Percentiles rank a stretch among this genome's conserved stretches.
Conservation (phyloP, 1,140 invertebrate species). For the Drosophila nebulosa region DNA sequence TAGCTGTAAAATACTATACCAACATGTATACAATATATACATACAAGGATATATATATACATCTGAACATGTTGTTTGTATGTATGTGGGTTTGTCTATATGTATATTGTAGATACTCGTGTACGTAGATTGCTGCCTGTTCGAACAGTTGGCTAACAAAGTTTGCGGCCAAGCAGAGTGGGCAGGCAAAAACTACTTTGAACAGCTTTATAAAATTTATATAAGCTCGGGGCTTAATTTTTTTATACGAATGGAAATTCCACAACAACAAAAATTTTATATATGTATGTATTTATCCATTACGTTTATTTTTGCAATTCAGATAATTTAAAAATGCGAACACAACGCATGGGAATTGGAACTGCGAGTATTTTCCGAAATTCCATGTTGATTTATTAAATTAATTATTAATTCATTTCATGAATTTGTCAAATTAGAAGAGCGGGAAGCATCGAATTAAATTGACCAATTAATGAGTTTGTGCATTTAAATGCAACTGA, state of each 20-base stretch:
- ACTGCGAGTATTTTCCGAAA: constrained; percentile 17
- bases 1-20: constrained; percentile 15
- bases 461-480: not conserved
- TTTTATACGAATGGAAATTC: not conserved
- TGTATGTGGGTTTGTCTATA: not conserved
- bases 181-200: constrained; percentile 63
- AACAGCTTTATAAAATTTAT: constrained; percentile 54
- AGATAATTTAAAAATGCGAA: not conserved
- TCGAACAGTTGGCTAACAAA: constrained; percentile 53
- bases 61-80: too few species aligned
- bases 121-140: constrained; percentile 4
- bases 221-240: constrained; percentile 46
- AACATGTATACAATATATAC: not conserved
- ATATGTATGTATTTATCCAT: not conserved
- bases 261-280: not conserved
- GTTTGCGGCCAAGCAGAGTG: constrained; percentile 51
- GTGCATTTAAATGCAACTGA: not conserved
- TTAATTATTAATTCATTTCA: constrained; percentile 41
- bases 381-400: constrained; percentile 38
- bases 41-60: not conserved
- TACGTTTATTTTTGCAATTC: not conserved
- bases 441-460: not conserved
- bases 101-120: not conserved
- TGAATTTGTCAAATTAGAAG: constrained; percentile 29
- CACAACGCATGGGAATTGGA: constrained; percentile 15